A percentile compares a stretch with the other conserved stretches of the same genome.
These are phyloP conservation scores for Simalia tracyae DNA, from an alignment of 2,797 vertebrate genomes.

Conservation along the genomic window DNA sequence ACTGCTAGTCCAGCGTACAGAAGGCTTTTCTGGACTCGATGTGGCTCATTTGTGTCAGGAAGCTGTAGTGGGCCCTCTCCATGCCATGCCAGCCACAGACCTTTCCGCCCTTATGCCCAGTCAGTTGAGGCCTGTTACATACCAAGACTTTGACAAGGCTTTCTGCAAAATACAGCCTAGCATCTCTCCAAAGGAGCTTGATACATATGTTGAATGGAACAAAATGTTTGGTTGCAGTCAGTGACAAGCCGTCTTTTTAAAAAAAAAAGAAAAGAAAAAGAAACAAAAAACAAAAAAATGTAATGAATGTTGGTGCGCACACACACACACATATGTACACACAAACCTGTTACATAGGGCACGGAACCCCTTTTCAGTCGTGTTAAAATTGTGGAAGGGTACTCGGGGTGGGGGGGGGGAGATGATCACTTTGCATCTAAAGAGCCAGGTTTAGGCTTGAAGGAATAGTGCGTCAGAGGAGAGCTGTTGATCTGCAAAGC, in stretches of 20 bases:
- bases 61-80: slow-evolving; percentile 90
- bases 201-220: slow-evolving; percentile 99
- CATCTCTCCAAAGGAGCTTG: slow-evolving; percentile 99
- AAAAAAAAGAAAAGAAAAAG: slow-evolving; percentile 13
- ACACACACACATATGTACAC: slow-evolving; percentile 64
- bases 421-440: slow-evolving; percentile 77
- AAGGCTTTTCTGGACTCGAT: slow-evolving; percentile 97
- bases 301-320: slow-evolving; percentile 79
- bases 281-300: slow-evolving; percentile 36
- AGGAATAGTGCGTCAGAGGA: slow-evolving; percentile 81
- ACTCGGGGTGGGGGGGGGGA: slow-evolving; percentile 67
- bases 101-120: slow-evolving; percentile 91
- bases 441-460: slow-evolving; percentile 81
- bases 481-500: slow-evolving; percentile 79
- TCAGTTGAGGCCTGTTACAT: slow-evolving; percentile 94
- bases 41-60: slow-evolving; percentile 97
- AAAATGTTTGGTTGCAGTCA: slow-evolving; percentile 99
- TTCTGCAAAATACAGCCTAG: slow-evolving; percentile 99
- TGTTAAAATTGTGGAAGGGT: slow-evolving; percentile 81
- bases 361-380: slow-evolving; percentile 81
- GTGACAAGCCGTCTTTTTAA: slow-evolving; percentile 77
- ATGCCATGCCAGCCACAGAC: slow-evolving; percentile 89
- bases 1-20: slow-evolving; percentile 96
- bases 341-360: slow-evolving; percentile 76
- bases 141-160: slow-evolving; percentile 99